These are phyloP conservation scores for Luffia ferchaultella DNA, from an alignment of 2,888 invertebrate genomes.

Conservation along the genomic window DNA sequence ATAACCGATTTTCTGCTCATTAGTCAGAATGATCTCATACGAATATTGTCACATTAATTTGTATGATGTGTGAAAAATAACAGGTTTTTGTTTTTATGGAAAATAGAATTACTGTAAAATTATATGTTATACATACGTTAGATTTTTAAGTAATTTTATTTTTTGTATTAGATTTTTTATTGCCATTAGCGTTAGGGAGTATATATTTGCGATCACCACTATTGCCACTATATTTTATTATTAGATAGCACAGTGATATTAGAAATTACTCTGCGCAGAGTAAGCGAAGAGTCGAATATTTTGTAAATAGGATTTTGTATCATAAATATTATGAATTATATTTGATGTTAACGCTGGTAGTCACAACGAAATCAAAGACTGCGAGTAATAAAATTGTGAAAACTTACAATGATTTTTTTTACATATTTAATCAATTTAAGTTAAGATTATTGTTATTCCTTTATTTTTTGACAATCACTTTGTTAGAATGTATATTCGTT, in stretches of 20 bases:
- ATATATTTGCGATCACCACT: background rate
- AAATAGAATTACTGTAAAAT: background rate
- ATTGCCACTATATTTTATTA: background rate
- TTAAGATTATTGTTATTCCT: conserved; percentile 41
- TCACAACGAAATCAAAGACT: conserved; percentile 66
- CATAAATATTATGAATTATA: conserved; percentile 23
- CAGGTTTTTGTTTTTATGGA: background rate
- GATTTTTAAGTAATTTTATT: background rate
- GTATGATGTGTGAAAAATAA: background rate
- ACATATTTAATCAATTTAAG: conserved; percentile 44
- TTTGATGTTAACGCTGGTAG: conserved; percentile 44
- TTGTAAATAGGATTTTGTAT: conserved; percentile 10
- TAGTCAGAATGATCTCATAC: conserved; percentile 7
- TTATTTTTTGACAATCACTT: conserved; percentile 57
- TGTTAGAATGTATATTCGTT: conserved; percentile 26
- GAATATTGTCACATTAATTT: background rate
- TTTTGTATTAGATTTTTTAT: background rate
- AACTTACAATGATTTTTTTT: conserved; percentile 34
- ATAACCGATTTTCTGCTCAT: conserved; percentile 5
- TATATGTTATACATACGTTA: background rate
- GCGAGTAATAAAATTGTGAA: conserved; percentile 32
- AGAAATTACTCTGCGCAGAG: conserved; percentile 38
- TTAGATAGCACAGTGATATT: background rate
- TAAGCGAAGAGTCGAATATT: conserved; percentile 31
- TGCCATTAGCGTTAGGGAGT: background rate